These are phyloP conservation scores for Clepsis dumicolana DNA, from an alignment of 2,888 invertebrate genomes.

Conservation along the genomic window DNA sequence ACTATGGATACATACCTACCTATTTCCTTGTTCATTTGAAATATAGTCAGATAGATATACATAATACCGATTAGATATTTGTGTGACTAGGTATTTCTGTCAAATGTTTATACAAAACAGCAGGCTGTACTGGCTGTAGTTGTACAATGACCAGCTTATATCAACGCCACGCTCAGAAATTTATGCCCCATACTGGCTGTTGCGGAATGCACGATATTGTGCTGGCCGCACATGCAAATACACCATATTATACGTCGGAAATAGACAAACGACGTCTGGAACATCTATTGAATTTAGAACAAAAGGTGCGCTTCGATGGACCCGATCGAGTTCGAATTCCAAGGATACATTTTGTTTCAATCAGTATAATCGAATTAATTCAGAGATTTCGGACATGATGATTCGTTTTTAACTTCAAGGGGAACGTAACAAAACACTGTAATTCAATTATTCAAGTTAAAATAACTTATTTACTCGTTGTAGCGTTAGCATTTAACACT, in stretches of 20 bases:
- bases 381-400: neutral
- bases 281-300: conserved; percentile 36
- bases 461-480: neutral
- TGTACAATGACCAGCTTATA: conserved; percentile 36
- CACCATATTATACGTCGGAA: conserved; percentile 21
- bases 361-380: conserved; percentile 18
- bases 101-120: neutral
- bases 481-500: neutral
- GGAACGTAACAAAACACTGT: neutral
- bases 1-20: too few relatives aligned
- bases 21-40: neutral
- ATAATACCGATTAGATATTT: too few relatives aligned
- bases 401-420: neutral
- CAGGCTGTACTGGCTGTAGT: conserved; percentile 6
- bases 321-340: neutral
- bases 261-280: conserved; percentile 32
- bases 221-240: conserved; percentile 49
- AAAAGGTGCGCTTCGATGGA: conserved; percentile 28
- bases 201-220: conserved; percentile 55
- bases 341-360: conserved; percentile 11
- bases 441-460: neutral
- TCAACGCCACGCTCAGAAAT: conserved; percentile 56
- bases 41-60: neutral
- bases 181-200: conserved; percentile 56
- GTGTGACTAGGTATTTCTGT: neutral